A percentile compares a stretch with the other conserved stretches of the same genome.
These are phyloP conservation scores for Leptopilina myrica DNA, from an alignment of 2,888 invertebrate species.

Conservation along the genomic window DNA sequence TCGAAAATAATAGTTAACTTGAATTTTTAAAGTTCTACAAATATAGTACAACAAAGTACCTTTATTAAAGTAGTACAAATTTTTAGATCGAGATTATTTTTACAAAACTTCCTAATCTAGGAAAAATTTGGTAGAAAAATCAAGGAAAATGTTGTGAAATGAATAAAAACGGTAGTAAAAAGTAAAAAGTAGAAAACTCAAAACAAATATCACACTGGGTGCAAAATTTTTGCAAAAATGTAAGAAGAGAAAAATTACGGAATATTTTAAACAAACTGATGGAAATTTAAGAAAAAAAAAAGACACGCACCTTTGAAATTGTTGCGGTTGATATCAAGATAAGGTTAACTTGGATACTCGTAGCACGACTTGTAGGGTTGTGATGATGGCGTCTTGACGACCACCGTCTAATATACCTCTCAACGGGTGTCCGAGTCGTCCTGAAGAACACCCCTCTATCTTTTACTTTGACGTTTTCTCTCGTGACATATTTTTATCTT, in stretches of 20 bases:
- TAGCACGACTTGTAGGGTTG: conserved; percentile 64
- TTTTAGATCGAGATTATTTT: too few species aligned
- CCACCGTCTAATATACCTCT: conserved; percentile 72
- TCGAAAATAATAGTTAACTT: too few species aligned
- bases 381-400: conserved; percentile 69
- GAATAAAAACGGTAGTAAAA: too few species aligned
- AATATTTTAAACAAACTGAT: too few species aligned
- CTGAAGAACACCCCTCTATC: conserved; percentile 53
- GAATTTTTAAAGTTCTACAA: too few species aligned
- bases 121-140: too few species aligned
- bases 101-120: too few species aligned
- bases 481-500: conserved; percentile 35
- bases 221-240: not conserved
- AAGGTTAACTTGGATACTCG: conserved; percentile 50
- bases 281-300: not conserved
- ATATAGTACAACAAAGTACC: too few species aligned
- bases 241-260: too few species aligned
- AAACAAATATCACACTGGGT: not conserved
- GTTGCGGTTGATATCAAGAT: not conserved
- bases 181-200: too few species aligned
- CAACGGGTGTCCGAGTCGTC: conserved; percentile 66
- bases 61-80: too few species aligned
- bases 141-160: too few species aligned
- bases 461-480: conserved; percentile 41
- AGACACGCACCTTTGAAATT: conserved; percentile 11